Percentiles rank a stretch among this genome's conserved stretches.
These are phyloP conservation scores for Saimiri boliviensis DNA, from an alignment of 2,113 vertebrate genomes.

Conservation along the genomic window DNA sequence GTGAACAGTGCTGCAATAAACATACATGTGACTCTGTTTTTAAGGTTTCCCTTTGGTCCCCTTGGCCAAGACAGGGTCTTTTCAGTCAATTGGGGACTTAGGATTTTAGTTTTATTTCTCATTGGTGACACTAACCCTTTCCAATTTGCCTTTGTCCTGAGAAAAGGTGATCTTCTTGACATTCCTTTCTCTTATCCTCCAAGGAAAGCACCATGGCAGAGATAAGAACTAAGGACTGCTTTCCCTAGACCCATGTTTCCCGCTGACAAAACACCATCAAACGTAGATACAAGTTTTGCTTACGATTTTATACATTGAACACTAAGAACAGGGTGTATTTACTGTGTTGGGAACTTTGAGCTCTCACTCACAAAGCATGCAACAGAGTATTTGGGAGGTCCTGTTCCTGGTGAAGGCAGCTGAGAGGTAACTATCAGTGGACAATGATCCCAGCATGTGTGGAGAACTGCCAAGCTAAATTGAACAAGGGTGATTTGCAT, in stretches of 20 bases:
- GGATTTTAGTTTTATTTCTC: too few species aligned
- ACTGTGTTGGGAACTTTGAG: not conserved
- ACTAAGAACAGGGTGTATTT: not conserved
- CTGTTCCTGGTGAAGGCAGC: not conserved
- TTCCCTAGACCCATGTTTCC: not conserved
- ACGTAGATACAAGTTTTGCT: not conserved
- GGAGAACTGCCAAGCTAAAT: not conserved
- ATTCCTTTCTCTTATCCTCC: not conserved
- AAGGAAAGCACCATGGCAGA: not conserved
- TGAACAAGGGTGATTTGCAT: not conserved
- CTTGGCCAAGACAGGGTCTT: too few species aligned
- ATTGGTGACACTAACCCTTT: not conserved
- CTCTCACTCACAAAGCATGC: not conserved
- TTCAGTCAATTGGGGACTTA: too few species aligned
- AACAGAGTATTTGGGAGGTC: not conserved
- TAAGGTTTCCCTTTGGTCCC: too few species aligned
- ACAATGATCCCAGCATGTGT: not conserved
- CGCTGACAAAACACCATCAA: not conserved
- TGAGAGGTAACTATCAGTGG: not conserved
- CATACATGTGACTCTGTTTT: too few species aligned
- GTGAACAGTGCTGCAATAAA: too few species aligned
- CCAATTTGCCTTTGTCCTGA: not conserved
- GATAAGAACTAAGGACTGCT: not conserved
- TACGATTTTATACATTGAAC: not conserved
- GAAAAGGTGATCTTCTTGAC: not conserved